A percentile compares a stretch with the other conserved stretches of the same genome.
Evolutionary conservation across 2,888 invertebrate species (phyloP).

Genomic region (Stenchaetothrips biformis): DNA sequence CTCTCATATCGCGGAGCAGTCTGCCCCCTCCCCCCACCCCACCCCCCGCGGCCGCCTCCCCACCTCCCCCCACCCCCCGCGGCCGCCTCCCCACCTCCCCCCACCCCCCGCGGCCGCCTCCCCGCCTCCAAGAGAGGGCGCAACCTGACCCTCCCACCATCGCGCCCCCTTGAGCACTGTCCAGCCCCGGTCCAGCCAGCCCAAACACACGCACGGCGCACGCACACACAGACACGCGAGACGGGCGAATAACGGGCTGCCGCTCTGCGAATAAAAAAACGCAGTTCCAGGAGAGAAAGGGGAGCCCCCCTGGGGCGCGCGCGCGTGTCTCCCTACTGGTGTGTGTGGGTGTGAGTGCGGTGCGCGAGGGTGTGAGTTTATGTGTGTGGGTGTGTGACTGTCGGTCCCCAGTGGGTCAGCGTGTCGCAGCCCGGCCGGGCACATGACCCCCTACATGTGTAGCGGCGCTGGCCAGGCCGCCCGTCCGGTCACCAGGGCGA

Average conservation of each 20-base stretch:
- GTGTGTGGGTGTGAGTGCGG: neutral
- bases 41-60: neutral
- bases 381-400: neutral
- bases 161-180: no score
- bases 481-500: neutral
- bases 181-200: neutral
- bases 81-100: neutral
- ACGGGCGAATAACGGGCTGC: no score
- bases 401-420: neutral
- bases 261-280: no score
- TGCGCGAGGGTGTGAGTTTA: neutral
- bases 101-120: neutral
- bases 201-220: neutral
- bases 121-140: neutral
- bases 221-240: neutral
- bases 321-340: neutral
- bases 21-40: no score
- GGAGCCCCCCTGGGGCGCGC: neutral
- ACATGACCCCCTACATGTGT: no score
- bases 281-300: no score
- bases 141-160: no score
- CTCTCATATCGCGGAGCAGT: conserved; percentile 2
- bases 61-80: neutral
- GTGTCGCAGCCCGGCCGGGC: neutral
- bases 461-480: neutral